Conservation (phyloP, 2,888 invertebrate genomes). For the Geotrupes spiniger region DNA sequence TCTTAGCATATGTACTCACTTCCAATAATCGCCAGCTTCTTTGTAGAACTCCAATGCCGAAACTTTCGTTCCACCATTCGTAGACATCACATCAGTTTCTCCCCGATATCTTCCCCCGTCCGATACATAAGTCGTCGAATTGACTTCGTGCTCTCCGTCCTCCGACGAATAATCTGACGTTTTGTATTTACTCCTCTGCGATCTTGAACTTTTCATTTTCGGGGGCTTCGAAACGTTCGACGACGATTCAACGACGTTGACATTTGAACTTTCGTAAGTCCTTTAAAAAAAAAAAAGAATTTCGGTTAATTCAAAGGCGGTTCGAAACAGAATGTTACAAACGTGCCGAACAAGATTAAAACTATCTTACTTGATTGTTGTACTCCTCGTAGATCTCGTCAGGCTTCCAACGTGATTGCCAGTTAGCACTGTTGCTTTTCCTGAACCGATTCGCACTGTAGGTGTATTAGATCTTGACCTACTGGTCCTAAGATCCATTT, state of each 20-base stretch:
- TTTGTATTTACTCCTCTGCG: conserved; percentile 38
- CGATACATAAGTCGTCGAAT: conserved; percentile 51
- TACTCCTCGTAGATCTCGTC: conserved; percentile 13
- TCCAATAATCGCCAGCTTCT: conserved; percentile 80
- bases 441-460: conserved; percentile 59
- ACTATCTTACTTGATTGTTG: conserved; percentile 51
- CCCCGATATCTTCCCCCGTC: conserved; percentile 49
- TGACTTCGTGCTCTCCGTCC: conserved; percentile 54
- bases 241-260: background rate
- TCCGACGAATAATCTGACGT: conserved; percentile 67
- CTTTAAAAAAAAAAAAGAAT: conserved; percentile 15
- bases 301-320: too few relatives aligned
- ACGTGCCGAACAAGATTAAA: background rate
- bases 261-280: conserved; percentile 9
- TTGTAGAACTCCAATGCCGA: conserved; percentile 72
- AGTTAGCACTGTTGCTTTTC: conserved; percentile 55
- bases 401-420: conserved; percentile 35
- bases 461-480: conserved; percentile 71
- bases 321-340: too few relatives aligned
- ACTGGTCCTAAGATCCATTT: conserved; percentile 57
- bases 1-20: conserved; percentile 69
- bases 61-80: conserved; percentile 55
- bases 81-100: conserved; percentile 56
- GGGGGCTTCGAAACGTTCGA: conserved; percentile 6
- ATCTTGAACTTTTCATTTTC: conserved; percentile 34